These are phyloP conservation scores for Sturmia bella DNA, from an alignment of 2,888 invertebrate genomes.

Conservation along the genomic window DNA sequence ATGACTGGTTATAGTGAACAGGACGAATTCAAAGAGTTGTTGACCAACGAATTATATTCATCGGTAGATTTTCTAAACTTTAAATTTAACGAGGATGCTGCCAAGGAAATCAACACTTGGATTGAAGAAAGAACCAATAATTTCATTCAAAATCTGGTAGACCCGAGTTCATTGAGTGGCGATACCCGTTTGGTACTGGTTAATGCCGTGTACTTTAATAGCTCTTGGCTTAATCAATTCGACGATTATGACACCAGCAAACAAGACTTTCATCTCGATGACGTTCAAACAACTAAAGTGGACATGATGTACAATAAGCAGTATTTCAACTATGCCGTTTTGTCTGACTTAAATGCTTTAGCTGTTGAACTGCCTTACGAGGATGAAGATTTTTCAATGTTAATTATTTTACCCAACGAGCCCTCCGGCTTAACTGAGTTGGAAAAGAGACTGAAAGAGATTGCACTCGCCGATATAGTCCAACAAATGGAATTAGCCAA, in stretches of 20 bases:
- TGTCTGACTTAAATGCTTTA: slow-evolving; percentile 73
- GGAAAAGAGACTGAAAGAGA: slow-evolving; percentile 84
- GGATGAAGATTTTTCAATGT: slow-evolving; percentile 87
- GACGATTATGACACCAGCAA: slow-evolving; percentile 83
- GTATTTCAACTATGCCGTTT: slow-evolving; percentile 72
- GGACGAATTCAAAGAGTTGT: slow-evolving; percentile 83
- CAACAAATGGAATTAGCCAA: slow-evolving; percentile 82
- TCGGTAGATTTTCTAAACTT: slow-evolving; percentile 87
- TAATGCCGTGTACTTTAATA: slow-evolving; percentile 94
- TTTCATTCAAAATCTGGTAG: slow-evolving; percentile 90
- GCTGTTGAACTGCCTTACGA: slow-evolving; percentile 87
- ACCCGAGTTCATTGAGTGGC: slow-evolving; percentile 82
- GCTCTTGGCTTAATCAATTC: slow-evolving; percentile 89
- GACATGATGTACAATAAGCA: slow-evolving; percentile 86
- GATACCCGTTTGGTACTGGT: slow-evolving; percentile 88
- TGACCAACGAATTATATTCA: slow-evolving; percentile 85
- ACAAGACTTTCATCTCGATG: slow-evolving; percentile 86
- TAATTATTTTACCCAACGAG: slow-evolving; percentile 88
- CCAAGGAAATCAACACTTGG: slow-evolving; percentile 89
- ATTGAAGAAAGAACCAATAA: slow-evolving; percentile 89
- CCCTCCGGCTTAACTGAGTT: slow-evolving; percentile 86
- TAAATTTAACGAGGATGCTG: slow-evolving; percentile 81
- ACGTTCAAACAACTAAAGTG: slow-evolving; percentile 82
- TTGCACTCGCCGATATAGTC: slow-evolving; percentile 84
- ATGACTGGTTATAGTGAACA: slow-evolving; percentile 84